A percentile compares a stretch with the other conserved stretches of the same genome.
Evolutionary conservation across 2,888 invertebrate species (phyloP).

Genomic region (Synanthedon formicaeformis): DNA sequence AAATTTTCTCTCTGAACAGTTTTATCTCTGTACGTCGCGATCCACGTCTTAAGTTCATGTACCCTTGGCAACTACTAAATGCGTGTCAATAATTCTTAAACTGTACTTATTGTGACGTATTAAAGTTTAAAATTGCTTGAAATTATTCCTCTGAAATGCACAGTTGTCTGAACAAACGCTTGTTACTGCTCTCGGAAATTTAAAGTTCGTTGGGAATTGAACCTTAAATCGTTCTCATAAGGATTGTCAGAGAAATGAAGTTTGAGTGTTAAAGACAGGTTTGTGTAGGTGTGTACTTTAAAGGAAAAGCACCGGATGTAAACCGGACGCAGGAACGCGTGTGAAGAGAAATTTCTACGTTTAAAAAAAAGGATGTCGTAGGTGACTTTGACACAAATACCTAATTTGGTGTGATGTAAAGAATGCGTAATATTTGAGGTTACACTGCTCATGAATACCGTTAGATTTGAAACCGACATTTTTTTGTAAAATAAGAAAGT

Average conservation of each 20-base stretch:
- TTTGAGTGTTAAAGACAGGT: not conserved
- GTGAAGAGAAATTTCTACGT: slow-evolving; percentile 57
- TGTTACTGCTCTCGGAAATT: not conserved
- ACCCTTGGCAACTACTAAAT: slow-evolving; percentile 9
- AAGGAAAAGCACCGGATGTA: slow-evolving; percentile 57
- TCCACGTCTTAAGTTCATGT: slow-evolving; percentile 29
- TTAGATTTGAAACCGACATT: not conserved
- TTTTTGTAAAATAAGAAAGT: no score
- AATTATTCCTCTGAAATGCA: not conserved
- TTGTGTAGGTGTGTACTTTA: slow-evolving; percentile 19
- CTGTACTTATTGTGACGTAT: not conserved
- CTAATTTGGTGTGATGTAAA: slow-evolving; percentile 1
- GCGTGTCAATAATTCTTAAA: not conserved
- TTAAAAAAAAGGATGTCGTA: slow-evolving; percentile 51
- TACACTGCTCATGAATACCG: not conserved
- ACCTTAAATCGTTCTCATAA: not conserved
- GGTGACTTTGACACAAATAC: slow-evolving; percentile 45
- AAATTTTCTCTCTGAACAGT: not conserved
- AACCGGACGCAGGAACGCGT: slow-evolving; percentile 58
- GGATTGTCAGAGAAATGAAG: not conserved
- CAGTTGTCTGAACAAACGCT: not conserved
- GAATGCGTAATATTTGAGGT: slow-evolving; percentile 2
- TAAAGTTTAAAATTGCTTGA: not conserved
- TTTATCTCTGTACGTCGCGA: slow-evolving; percentile 20
- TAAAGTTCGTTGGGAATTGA: not conserved